A percentile compares a stretch with the other conserved stretches of the same genome.
phyloP scores from a whole-genome alignment of 2,113 vertebrate species.

The Eulacestoma nigropectus region DNA sequence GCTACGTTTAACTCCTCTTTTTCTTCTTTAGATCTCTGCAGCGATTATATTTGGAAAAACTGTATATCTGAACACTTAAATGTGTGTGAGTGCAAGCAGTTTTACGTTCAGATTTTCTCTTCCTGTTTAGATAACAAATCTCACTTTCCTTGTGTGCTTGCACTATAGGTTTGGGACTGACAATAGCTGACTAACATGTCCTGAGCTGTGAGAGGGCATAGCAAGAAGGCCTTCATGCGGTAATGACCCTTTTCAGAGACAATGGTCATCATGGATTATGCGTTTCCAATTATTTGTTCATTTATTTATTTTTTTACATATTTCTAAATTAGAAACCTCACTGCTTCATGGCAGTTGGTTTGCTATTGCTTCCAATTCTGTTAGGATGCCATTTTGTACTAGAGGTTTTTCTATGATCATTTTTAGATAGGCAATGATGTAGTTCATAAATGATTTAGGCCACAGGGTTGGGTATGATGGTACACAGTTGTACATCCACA shows the following conservation, averaged over 20 bases:
- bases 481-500: conserved; percentile 49
- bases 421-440: conserved; percentile 65
- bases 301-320: conserved; percentile 83
- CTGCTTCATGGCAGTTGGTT: conserved; percentile 86
- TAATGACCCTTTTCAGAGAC: conserved; percentile 87
- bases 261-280: conserved; percentile 85
- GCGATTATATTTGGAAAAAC: conserved; percentile 97
- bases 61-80: conserved; percentile 99
- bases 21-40: conserved; percentile 99
- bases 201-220: conserved; percentile 86
- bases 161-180: conserved; percentile 87
- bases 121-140: conserved; percentile 87
- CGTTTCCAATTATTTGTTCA: conserved; percentile 84
- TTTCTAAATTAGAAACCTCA: conserved; percentile 82
- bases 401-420: conserved; percentile 67
- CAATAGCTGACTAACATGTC: conserved; percentile 90
- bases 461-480: conserved; percentile 59
- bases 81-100: conserved; percentile 99
- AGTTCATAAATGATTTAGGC: conserved; percentile 60
- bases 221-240: conserved; percentile 80
- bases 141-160: conserved; percentile 87
- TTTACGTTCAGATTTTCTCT: conserved; percentile 90
- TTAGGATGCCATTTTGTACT: conserved; percentile 75
- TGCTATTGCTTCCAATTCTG: conserved; percentile 81
- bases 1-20: conserved; percentile 89